Conservation (phyloP, 2,888 invertebrate species). For the Eubasilissa splendida region DNA sequence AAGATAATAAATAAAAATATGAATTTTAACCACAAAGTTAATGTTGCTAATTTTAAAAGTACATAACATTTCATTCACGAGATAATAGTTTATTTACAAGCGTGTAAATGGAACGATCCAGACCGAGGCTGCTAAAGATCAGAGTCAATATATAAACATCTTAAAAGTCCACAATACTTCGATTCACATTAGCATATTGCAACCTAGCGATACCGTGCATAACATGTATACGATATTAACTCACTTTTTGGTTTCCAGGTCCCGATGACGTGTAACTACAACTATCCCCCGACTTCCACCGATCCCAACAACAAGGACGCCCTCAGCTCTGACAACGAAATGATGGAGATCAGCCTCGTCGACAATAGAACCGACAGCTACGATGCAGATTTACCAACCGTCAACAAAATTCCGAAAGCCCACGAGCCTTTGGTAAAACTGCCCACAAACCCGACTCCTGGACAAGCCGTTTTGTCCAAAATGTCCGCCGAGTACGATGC, state of each 20-base stretch:
- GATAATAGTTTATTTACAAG: no score
- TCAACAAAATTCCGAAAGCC: neutral
- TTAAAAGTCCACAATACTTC: no score
- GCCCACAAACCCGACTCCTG: neutral
- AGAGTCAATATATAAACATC: no score
- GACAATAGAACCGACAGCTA: constrained; percentile 36
- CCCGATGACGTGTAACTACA: constrained; percentile 51
- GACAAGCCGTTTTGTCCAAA: neutral
- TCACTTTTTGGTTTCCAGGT: constrained; percentile 43
- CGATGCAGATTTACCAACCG: neutral
- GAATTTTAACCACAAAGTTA: no score
- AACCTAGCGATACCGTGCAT: no score
- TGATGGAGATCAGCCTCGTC: constrained; percentile 53
- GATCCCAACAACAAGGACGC: constrained; percentile 56
- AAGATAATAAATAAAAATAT: no score
- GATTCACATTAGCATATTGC: no score
- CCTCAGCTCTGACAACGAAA: constrained; percentile 58
- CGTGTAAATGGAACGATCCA: no score
- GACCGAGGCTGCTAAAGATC: no score
- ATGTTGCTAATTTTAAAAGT: no score
- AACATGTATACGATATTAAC: no score
- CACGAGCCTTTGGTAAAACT: neutral
- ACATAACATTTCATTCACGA: no score
- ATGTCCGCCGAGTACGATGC: neutral
- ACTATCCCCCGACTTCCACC: constrained; percentile 40